Base-by-base conservation (phyloP, 2,113 vertebrate species). In the Paraplagusia blochii region DNA sequence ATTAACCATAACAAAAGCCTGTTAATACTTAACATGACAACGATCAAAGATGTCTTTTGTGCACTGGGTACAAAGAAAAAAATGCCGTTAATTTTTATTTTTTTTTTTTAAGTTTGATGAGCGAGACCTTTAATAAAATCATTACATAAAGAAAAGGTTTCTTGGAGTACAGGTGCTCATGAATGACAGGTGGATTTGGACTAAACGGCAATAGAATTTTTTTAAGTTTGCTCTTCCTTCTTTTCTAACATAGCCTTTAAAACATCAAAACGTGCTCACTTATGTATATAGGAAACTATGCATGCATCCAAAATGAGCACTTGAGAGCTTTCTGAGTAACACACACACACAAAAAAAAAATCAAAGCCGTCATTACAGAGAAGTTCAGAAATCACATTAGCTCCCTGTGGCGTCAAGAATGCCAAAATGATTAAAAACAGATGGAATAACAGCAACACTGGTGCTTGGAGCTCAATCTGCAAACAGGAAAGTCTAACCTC, bases 11-110 rank as follows among this genome's bases (percentile, higher is more conserved):
- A 85, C 72, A 75, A 83, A 90, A 88, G 92, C 89, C 95, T 95
- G 94, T 93, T 94, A 95, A 95, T 94, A 93, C 91, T 94, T 93
- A 90, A 90, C 92, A 92, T 89, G 77, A 90, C 81, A 82, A 80
- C 88, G 89, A 95, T 95, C 93, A 95, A 97, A 96, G 93, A 89
- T 70, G 52, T 84, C 84, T 70, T 84, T 82, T 80, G 82, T 90
- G 83, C 84, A 77, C 84, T 51, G 62, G 90, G 91, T 94, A 95
- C 90, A 94, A 72, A 95, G 94, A 89, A 88, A 83, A n/a, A 89
- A 92, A 91, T 79, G 81, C 80, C 87, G 82, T 90, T 91, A 91
- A 82, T 87, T 82, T 77, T 74, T 69, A 85, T n/a, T n/a, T n/a
- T n/a, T n/a, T n/a, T n/a, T n/a, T n/a, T n/a, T n/a, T n/a, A 90